Conservation (phyloP, 2,888 invertebrate genomes). For the Odontothrips loti region DNA sequence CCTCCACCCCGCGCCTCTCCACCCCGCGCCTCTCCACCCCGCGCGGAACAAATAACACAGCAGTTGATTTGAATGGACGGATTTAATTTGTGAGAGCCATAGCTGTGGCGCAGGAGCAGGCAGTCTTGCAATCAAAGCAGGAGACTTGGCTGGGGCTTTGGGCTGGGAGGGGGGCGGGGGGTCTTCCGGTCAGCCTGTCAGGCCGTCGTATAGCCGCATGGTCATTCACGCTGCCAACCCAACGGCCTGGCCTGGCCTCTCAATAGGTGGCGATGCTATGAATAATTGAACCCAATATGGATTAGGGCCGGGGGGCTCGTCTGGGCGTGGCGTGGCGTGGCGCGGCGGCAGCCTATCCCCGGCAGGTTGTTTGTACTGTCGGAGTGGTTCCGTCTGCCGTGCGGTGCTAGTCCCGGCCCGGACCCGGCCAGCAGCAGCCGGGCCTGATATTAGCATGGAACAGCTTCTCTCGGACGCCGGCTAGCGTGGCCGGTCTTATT, state of each 20-base stretch:
- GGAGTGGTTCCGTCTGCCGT: background rate
- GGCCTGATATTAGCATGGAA: background rate
- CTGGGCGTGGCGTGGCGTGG: background rate
- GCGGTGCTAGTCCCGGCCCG: too few relatives aligned
- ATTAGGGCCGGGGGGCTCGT: background rate
- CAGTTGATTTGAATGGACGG: too few relatives aligned
- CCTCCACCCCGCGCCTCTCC: too few relatives aligned
- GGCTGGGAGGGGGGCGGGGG: too few relatives aligned
- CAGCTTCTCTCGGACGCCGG: background rate
- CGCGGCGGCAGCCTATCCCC: background rate
- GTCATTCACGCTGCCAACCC: background rate
- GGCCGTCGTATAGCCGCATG: background rate
- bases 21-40: too few relatives aligned
- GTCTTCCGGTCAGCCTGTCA: too few relatives aligned
- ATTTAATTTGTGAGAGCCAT: too few relatives aligned
- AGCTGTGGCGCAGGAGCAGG: too few relatives aligned
- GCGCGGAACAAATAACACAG: too few relatives aligned
- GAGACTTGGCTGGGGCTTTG: too few relatives aligned
- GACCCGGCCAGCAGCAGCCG: background rate
- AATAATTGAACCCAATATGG: constrained; percentile 24
- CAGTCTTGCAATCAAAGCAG: too few relatives aligned
- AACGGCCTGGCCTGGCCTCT: background rate
- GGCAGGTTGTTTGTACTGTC: background rate
- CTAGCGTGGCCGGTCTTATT: background rate
- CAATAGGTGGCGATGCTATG: constrained; percentile 22